Conservation (phyloP, 2,113 vertebrate species). For the Chascanopsetta lugubris region DNA sequence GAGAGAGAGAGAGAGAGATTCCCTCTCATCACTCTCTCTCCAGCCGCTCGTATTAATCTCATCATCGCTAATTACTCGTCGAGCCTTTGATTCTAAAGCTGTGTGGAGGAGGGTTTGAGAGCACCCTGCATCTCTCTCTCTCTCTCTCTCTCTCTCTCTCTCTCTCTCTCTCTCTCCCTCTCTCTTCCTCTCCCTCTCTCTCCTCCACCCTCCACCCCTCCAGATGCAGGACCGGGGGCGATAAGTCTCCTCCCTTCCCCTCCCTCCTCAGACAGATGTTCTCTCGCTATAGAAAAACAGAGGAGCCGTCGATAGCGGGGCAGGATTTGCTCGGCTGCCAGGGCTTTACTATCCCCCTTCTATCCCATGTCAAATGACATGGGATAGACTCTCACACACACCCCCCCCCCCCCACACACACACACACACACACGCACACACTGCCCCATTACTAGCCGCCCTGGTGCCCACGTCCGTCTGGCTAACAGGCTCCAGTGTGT, state of each 20-base stretch:
- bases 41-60: constrained; percentile 66
- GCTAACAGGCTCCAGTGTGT: constrained; percentile 36
- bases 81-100: constrained; percentile 73
- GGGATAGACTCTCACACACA: constrained; percentile 26
- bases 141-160: neutral
- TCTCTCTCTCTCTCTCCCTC: constrained; percentile 3
- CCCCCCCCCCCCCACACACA: constrained; percentile 19
- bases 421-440: constrained; percentile 18
- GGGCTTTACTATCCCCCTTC: constrained; percentile 22
- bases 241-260: constrained; percentile 5
- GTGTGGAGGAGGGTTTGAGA: constrained; percentile 31
- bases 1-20: constrained; percentile 39
- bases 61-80: constrained; percentile 69
- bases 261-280: constrained; percentile 69
- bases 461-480: constrained; percentile 47
- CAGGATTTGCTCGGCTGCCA: constrained; percentile 45
- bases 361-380: constrained; percentile 31
- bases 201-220: neutral
- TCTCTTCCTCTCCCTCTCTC: neutral
- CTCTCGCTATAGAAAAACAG: constrained; percentile 35
- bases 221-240: neutral
- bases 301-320: constrained; percentile 32
- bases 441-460: constrained; percentile 26
- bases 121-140: constrained; percentile 23
- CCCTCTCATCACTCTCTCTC: constrained; percentile 37